Base-by-base conservation (phyloP, 2,797 vertebrate genomes). In the Cyprinodon diabolis region DNA sequence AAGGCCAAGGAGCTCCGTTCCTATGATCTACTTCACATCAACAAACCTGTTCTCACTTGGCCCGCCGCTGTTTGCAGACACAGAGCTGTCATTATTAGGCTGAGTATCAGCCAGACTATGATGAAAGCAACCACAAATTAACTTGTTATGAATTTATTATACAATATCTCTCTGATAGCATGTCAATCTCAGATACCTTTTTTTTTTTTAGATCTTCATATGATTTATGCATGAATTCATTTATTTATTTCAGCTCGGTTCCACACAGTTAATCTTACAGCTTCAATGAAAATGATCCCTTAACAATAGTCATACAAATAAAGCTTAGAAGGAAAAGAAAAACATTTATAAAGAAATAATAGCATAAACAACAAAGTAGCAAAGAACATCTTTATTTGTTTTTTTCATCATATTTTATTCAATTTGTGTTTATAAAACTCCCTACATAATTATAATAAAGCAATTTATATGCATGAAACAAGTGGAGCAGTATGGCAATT, bases 11-110 rank as follows among this genome's bases (percentile, higher is more conserved):
- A 72, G 75, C 75, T 52, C 69, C 66, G 58, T 55, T 58, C 72
- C 62, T 14, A n/a, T 78, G 68, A 74, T 71, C 76, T 67, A 57
- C 82, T 73, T 80, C 56, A 75, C 66, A 89, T 90, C 85, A 84
- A 84, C 89, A 87, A 92, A 93, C 91, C 90, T 93, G 90, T 93
- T 91, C 87, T 78, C 89, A 88, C 82, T 87, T 86, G 89, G 86
- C 84, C 58, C 11, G 7, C n/a, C 19, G 74, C 51, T 78, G 23
- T 75, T 79, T 83, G 48, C 77, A 74, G 74, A 79, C 78, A 69
- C 87, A 84, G 86, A 85, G 80, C 90, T 93, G 81, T 87, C 70
- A 78, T 81, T 75, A 78, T 58, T 4, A 11, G 60, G 12, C 56
- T 30, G 56, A 73, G 82, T 74, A 81, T 67, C 47, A 19, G 45